These are phyloP conservation scores for Notolepis coatsorum DNA, from an alignment of 2,797 vertebrate genomes.

Conservation along the genomic window DNA sequence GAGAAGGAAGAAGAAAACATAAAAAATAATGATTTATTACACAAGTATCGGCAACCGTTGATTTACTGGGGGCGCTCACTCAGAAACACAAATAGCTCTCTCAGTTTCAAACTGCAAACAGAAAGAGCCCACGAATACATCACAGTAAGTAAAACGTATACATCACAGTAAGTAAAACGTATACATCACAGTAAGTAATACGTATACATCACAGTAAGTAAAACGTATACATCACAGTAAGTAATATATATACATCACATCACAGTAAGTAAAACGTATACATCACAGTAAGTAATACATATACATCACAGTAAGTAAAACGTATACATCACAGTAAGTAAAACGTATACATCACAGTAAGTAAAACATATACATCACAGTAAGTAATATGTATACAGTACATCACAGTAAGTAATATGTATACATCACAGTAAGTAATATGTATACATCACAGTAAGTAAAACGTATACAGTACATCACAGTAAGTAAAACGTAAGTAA, in stretches of 20 bases:
- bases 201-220: not conserved
- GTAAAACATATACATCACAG: not conserved
- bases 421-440: not conserved
- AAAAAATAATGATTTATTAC: no score
- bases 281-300: not conserved
- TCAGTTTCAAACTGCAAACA: not conserved
- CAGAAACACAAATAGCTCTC: not conserved
- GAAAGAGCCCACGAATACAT: not conserved
- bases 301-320: not conserved
- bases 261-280: no score
- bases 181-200: not conserved
- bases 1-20: slow-evolving; percentile 14
- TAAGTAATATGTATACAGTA: no score
- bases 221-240: not conserved
- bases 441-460: not conserved
- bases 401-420: not conserved
- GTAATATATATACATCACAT: no score
- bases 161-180: not conserved
- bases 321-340: not conserved
- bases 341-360: not conserved
- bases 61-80: not conserved
- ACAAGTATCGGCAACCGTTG: not conserved
- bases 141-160: not conserved
- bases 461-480: not conserved
- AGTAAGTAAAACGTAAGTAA: not conserved